These are phyloP conservation scores for Siphamia tubifer DNA, from an alignment of 2,113 vertebrate genomes.

Conservation along the genomic window DNA sequence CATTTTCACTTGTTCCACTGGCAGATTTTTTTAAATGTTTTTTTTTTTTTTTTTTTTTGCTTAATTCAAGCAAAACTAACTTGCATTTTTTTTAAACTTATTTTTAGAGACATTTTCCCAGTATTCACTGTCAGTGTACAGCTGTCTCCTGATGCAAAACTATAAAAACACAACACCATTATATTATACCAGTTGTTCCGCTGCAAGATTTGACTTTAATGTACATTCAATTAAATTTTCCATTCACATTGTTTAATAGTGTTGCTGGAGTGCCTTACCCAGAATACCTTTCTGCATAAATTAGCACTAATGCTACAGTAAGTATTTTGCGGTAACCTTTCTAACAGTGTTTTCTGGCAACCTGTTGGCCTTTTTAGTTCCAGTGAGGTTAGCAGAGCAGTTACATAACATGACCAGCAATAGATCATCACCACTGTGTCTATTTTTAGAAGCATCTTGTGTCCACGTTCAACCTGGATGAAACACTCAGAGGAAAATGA, in stretches of 20 bases:
- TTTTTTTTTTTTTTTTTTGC: too few relatives aligned
- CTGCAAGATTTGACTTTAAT: background rate
- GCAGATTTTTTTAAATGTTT: too few relatives aligned
- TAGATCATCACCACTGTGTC: background rate
- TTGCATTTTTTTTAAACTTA: too few relatives aligned
- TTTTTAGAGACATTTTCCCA: too few relatives aligned
- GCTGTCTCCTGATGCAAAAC: too few relatives aligned
- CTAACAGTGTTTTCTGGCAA: background rate
- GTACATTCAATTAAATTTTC: background rate
- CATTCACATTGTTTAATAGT: background rate
- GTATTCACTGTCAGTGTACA: too few relatives aligned
- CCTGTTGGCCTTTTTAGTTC: background rate
- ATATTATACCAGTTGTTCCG: too few relatives aligned
- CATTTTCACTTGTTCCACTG: too few relatives aligned
- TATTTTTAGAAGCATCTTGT: conserved; percentile 5
- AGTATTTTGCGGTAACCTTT: background rate
- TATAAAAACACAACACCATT: too few relatives aligned
- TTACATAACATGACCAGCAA: background rate
- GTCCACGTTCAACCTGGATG: background rate
- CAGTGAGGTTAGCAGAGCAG: background rate
- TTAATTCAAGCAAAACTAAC: too few relatives aligned
- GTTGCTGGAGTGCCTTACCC: background rate
- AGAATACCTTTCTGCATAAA: background rate
- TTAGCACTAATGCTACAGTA: too few relatives aligned
- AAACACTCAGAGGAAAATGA: background rate